Evolutionary conservation across 2,113 vertebrate genomes (phyloP), one percentile per base, ranked within the genome.

Genomic region (Macrotus californicus): DNA sequence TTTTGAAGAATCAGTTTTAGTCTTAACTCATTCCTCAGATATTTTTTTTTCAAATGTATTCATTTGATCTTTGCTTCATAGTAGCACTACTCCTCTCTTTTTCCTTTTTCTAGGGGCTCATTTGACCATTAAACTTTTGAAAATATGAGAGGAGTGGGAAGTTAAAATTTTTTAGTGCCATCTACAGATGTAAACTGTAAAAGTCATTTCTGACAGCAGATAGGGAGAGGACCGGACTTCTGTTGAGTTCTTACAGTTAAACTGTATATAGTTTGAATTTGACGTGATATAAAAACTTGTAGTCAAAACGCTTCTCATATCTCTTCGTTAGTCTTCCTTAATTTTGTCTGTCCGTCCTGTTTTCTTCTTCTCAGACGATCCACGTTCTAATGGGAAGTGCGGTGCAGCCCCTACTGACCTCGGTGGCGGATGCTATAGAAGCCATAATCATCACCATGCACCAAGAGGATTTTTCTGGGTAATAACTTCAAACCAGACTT

Each of bases 391-490:
- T 99, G 99, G 98, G 98, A 95, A 99, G 94, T 34, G 99, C 99
- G 2, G 98, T 99, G 83, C 99, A 99, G 92, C 99, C 99, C 0
- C 98, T 99, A 2, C 98, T 99, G 89, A 99, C 98, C 97, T 99
- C 99, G 0, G 99, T 99, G 50, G 99, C 98, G 9, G 99, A 99
- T 96, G 99, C 99, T 19, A 98, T 99, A 41, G 99, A 99, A 97
- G 99, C 99, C 96, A 99, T 99, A 97, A 99, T 99, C 97, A 99
- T 99, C 97, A 99, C 99, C 0, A 98, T 99, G 98, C 99, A 99
- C 95, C 99, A 99, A 89, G 99, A 99, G 96, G 99, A 99, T 96
- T 99, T 99, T 96, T 99, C 99, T 95, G 99, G 99, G 99, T 99
- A 98, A 98, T 93, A 91, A 85, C 83, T 64, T 96, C 79, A 61